Conservation (phyloP, 1,140 invertebrate species). For the Helicoverpa armigera region DNA sequence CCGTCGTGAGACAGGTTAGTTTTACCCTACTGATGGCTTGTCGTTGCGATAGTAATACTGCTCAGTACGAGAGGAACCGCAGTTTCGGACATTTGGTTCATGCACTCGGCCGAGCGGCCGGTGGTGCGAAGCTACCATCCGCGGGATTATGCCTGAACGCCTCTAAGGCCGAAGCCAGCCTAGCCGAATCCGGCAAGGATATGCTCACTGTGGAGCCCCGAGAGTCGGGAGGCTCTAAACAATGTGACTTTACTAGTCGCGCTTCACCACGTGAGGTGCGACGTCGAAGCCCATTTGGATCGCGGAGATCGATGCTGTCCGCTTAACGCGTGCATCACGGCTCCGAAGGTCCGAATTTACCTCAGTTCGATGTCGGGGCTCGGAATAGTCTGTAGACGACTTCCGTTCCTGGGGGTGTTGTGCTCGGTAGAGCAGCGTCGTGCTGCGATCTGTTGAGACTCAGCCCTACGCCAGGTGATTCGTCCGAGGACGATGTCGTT, state of each 20-base stretch:
- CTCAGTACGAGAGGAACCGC: conserved; percentile 89
- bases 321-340: conserved; percentile 49
- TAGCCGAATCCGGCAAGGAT: conserved; percentile 82
- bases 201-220: too few relatives aligned
- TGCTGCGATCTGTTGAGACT: conserved; percentile 87
- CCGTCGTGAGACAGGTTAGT: conserved; percentile 93
- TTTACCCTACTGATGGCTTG: conserved; percentile 88
- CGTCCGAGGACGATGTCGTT: conserved; percentile 57
- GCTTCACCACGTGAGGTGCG: conserved; percentile 9
- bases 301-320: conserved; percentile 50
- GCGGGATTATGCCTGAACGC: conserved; percentile 94
- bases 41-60: conserved; percentile 87
- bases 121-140: conserved; percentile 93
- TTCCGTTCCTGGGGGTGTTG: conserved; percentile 86
- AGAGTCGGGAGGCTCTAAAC: too few relatives aligned
- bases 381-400: conserved; percentile 89
- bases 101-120: conserved; percentile 89
- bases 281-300: conserved; percentile 53
- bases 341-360: conserved; percentile 72
- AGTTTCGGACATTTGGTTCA: conserved; percentile 92
- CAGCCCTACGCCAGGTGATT: conserved; percentile 84
- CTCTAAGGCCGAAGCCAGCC: conserved; percentile 92
- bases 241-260: conserved; percentile 44
- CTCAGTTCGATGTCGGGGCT: conserved; percentile 88
- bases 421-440: conserved; percentile 88